Evolutionary conservation across 2,797 vertebrate genomes (phyloP).

Genomic region (Pteronotus mesoamericanus): DNA sequence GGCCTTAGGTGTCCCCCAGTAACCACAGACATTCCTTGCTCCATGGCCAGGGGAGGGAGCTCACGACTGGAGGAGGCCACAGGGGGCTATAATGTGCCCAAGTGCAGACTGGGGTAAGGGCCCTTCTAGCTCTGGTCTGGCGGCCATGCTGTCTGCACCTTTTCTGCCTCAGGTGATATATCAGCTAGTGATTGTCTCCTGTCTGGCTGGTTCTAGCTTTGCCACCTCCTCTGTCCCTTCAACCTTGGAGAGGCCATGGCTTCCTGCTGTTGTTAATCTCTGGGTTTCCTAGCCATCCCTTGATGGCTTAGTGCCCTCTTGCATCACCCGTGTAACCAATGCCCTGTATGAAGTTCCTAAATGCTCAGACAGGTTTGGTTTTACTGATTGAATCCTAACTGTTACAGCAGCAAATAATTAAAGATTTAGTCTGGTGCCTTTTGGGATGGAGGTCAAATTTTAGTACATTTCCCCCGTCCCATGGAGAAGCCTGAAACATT

Average conservation of each 20-base stretch:
- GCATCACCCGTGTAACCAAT: no score
- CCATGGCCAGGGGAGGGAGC: no score
- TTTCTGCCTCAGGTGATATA: not conserved
- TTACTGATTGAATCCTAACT: not conserved
- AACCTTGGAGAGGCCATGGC: no score
- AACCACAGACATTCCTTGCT: not conserved
- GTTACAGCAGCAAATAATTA: not conserved
- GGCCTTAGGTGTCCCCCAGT: not conserved
- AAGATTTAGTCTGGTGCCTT: not conserved
- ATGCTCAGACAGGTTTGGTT: not conserved
- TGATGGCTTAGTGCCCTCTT: not conserved
- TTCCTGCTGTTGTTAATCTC: not conserved
- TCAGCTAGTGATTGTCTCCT: not conserved
- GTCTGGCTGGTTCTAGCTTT: not conserved
- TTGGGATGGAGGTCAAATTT: not conserved
- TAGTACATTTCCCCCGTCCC: not conserved
- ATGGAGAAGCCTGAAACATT: not conserved
- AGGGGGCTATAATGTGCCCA: not conserved
- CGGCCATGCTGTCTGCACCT: not conserved
- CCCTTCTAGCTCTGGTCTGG: not conserved
- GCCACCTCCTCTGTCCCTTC: not conserved
- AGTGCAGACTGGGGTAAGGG: rapidly evolving
- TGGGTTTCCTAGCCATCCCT: not conserved
- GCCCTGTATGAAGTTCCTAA: not conserved
- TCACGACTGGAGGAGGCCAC: not conserved